A percentile compares a stretch with the other conserved stretches of the same genome.
These are phyloP conservation scores for Trachelipus rathkii DNA, from an alignment of 1,140 invertebrate genomes.

Conservation along the genomic window DNA sequence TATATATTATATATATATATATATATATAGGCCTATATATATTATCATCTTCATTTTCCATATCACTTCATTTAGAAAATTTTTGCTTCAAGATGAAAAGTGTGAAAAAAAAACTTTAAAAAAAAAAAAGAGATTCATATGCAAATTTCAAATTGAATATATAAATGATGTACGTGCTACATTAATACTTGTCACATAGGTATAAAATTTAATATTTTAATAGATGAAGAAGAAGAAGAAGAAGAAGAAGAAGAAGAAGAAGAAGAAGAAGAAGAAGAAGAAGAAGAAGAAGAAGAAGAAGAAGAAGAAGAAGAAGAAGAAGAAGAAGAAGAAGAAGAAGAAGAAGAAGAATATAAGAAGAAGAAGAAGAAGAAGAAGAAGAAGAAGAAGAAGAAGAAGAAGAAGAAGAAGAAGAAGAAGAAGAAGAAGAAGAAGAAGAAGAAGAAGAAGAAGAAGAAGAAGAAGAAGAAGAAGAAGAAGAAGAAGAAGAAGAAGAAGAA, in stretches of 20 bases:
- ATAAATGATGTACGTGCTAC: no score
- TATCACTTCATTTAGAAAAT: no score
- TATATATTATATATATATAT: no score
- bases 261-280: slow-evolving; percentile 5
- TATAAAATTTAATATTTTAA: no score
- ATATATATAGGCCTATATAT: no score
- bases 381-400: slow-evolving; percentile 9
- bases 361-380: slow-evolving; percentile 9
- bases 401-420: slow-evolving; percentile 5
- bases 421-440: neutral
- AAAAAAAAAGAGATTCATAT: no score
- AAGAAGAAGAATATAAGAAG: no score
- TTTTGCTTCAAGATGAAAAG: no score
- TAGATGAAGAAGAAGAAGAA: slow-evolving; percentile 6
- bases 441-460: neutral
- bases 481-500: slow-evolving; percentile 4
- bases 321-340: slow-evolving; percentile 9
- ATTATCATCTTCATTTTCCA: no score
- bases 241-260: slow-evolving; percentile 9
- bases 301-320: slow-evolving; percentile 9
- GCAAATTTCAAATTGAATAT: no score
- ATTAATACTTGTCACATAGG: no score
- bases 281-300: slow-evolving; percentile 9
- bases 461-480: neutral
- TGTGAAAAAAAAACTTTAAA: no score